Conservation (phyloP, 2,888 invertebrate species). For the Drosophila hamatofila region DNA sequence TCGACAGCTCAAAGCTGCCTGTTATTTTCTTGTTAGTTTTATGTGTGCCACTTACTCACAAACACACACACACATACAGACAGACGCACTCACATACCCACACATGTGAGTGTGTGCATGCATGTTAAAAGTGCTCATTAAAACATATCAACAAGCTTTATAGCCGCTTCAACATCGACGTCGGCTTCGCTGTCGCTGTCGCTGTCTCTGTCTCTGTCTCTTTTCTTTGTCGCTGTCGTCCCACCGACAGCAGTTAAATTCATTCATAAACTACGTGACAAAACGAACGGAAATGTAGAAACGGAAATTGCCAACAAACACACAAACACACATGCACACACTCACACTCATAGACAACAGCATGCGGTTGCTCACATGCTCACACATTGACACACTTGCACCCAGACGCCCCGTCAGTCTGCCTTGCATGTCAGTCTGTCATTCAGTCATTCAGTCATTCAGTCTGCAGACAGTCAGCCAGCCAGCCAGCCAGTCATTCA, state of each 20-base stretch:
- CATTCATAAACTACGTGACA: conserved; percentile 81
- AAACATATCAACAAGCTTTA: conserved; percentile 79
- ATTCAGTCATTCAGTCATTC: conserved; percentile 5
- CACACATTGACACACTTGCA: conserved; percentile 43
- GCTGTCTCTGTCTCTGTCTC: conserved; percentile 7
- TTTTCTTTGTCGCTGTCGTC: conserved; percentile 7
- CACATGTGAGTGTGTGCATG: conserved; percentile 47
- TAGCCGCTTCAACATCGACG: conserved; percentile 41
- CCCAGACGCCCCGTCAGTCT: conserved; percentile 48
- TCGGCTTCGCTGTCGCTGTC: conserved; percentile 16
- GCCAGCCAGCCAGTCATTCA: conserved; percentile 16
- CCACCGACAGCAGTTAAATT: conserved; percentile 71
- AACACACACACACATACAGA: conserved; percentile 11
- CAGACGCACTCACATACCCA: conserved; percentile 6
- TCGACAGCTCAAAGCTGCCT: conserved; percentile 7
- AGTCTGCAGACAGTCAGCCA: conserved; percentile 10
- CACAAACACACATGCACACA: conserved; percentile 9
- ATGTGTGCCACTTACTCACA: conserved; percentile 37
- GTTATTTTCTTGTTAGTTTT: conserved; percentile 44
- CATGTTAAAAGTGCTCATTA: conserved; percentile 75
- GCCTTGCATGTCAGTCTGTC: conserved; percentile 27
- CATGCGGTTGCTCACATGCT: conserved; percentile 28
- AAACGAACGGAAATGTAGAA: conserved; percentile 79
- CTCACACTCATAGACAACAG: conserved; percentile 18
- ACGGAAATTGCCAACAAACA: conserved; percentile 78